phyloP scores from a whole-genome alignment of 2,888 invertebrate species.

The Ypsolopha scabrella region DNA sequence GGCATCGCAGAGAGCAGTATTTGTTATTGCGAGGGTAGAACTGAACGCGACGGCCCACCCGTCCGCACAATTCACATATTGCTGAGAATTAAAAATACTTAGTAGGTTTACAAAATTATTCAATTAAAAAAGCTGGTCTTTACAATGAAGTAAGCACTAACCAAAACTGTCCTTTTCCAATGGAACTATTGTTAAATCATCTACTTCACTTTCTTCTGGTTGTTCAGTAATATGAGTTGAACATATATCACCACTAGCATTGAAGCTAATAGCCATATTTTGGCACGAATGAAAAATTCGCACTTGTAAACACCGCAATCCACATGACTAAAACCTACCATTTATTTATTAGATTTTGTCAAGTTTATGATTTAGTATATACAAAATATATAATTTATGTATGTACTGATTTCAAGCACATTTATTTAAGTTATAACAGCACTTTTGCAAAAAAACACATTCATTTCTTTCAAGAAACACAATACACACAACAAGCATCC shows the following conservation, averaged over 20 bases:
- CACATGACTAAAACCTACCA: constrained; percentile 35
- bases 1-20: constrained; percentile 52
- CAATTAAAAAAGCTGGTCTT: constrained; percentile 2
- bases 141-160: constrained; percentile 46
- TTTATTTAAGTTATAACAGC: no score
- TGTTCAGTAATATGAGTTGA: constrained; percentile 20
- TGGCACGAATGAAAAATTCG: constrained; percentile 23
- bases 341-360: neutral
- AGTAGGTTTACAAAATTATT: constrained; percentile 4
- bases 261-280: constrained; percentile 54
- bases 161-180: constrained; percentile 92
- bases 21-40: constrained; percentile 52
- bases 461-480: no score
- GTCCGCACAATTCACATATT: constrained; percentile 59
- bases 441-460: no score
- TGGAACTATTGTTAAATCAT: constrained; percentile 87
- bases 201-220: constrained; percentile 39
- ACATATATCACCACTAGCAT: constrained; percentile 32
- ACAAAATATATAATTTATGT: neutral
- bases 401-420: no score
- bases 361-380: neutral
- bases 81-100: constrained; percentile 33
- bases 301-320: constrained; percentile 43
- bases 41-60: constrained; percentile 46
- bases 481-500: no score